Evolutionary conservation across 2,797 vertebrate species (phyloP).

Genomic region (Chelon labrosus): DNA sequence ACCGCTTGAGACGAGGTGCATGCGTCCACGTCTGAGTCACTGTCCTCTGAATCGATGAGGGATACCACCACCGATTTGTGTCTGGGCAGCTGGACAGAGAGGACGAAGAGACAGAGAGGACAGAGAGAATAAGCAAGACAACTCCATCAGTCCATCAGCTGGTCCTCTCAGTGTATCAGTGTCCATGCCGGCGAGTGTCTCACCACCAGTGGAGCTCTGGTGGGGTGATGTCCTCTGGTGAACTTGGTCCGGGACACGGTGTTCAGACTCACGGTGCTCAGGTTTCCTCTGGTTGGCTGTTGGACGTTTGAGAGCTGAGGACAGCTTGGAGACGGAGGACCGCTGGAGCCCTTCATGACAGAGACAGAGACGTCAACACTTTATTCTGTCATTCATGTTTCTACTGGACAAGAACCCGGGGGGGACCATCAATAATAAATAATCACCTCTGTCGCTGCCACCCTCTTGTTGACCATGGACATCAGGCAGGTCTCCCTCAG

Average conservation of each 20-base stretch:
- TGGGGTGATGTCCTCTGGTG: slow-evolving; percentile 84
- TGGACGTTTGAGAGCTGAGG: slow-evolving; percentile 70
- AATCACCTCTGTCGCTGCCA: slow-evolving; percentile 84
- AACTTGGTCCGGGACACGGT: slow-evolving; percentile 89
- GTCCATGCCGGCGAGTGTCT: slow-evolving; percentile 29
- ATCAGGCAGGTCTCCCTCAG: slow-evolving; percentile 95
- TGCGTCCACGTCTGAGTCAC: slow-evolving; percentile 92
- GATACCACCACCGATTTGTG: slow-evolving; percentile 97
- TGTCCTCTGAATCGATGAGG: slow-evolving; percentile 94
- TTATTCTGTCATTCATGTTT: too few relatives aligned
- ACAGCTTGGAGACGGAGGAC: slow-evolving; percentile 87
- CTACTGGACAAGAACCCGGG: too few relatives aligned
- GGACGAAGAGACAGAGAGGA: background rate
- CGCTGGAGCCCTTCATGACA: slow-evolving; percentile 79
- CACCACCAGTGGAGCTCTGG: slow-evolving; percentile 92
- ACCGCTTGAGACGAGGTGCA: slow-evolving; percentile 83
- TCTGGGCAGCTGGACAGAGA: slow-evolving; percentile 88
- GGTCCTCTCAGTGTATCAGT: too few relatives aligned
- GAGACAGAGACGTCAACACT: too few relatives aligned
- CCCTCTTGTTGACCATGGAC: slow-evolving; percentile 92
- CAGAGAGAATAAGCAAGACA: too few relatives aligned
- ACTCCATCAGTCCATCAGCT: too few relatives aligned
- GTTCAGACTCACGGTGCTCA: slow-evolving; percentile 90
- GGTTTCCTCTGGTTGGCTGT: slow-evolving; percentile 84
- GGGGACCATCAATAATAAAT: too few relatives aligned